Conservation (phyloP, 2,797 vertebrate species). For the Fistularia tabacaria region DNA sequence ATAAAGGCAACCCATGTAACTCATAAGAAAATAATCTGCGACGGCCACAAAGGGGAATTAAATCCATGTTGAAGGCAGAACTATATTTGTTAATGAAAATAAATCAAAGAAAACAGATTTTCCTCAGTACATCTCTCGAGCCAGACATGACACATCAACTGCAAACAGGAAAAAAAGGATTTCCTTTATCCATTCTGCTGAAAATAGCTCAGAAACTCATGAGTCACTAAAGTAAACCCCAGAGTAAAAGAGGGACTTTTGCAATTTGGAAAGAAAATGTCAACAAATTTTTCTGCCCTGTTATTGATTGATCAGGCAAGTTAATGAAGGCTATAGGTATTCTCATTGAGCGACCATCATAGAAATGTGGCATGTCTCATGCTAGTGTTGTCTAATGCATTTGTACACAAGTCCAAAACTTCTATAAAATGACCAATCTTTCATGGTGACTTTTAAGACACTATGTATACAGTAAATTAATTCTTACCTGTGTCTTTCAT, state of each 20-base stretch:
- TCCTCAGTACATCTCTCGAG: too few species aligned
- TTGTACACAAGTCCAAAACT: too few species aligned
- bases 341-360: background rate
- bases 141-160: background rate
- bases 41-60: background rate
- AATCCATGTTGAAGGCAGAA: background rate
- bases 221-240: background rate
- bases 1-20: background rate
- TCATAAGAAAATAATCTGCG: background rate
- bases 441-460: background rate
- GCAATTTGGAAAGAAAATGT: slow-evolving; percentile 9
- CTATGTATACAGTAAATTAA: background rate
- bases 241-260: slow-evolving; percentile 11
- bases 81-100: background rate
- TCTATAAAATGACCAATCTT: too few species aligned
- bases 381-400: too few species aligned
- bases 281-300: background rate
- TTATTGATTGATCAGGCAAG: slow-evolving; percentile 6
- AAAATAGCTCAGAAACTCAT: background rate
- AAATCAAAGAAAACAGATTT: too few species aligned
- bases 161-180: background rate
- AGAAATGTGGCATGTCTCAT: too few species aligned
- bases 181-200: too few species aligned
- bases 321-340: slow-evolving; percentile 13
- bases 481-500: slow-evolving; percentile 67